Conservation (phyloP, 1,140 invertebrate genomes). For the Calycopis cecrops region DNA sequence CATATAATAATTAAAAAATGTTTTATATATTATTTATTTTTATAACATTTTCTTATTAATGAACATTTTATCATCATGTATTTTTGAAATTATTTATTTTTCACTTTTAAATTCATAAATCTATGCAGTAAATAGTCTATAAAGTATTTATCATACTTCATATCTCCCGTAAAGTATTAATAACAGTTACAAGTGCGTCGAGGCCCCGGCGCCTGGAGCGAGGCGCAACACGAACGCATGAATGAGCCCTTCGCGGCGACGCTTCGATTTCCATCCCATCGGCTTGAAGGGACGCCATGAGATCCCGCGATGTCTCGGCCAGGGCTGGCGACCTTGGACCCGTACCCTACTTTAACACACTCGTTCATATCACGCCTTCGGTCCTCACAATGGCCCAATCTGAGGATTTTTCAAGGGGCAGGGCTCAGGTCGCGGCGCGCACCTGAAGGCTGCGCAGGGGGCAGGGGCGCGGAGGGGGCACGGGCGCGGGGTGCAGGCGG, state of each 20-base stretch:
- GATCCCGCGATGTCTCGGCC: constrained; percentile 27
- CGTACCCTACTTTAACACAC: constrained; percentile 39
- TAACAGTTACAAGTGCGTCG: background rate
- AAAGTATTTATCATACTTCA: too few relatives aligned
- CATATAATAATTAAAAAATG: too few relatives aligned
- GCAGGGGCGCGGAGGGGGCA: constrained; percentile 21
- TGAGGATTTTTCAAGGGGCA: constrained; percentile 53
- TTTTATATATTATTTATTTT: too few relatives aligned
- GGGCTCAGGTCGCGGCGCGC: constrained; percentile 56
- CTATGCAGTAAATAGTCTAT: too few relatives aligned
- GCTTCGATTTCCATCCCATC: too few relatives aligned
- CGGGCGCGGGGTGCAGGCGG: constrained; percentile 30
- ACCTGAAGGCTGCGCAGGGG: constrained; percentile 54
- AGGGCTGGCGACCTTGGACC: constrained; percentile 55
- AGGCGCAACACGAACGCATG: background rate
- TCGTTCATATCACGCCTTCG: constrained; percentile 14
- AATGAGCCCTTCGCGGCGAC: background rate
- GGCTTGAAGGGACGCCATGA: background rate
- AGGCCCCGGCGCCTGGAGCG: background rate
- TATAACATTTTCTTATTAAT: too few relatives aligned
- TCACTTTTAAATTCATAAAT: too few relatives aligned
- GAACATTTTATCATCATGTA: too few relatives aligned
- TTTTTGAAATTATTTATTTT: too few relatives aligned
- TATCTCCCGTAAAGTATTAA: too few relatives aligned
- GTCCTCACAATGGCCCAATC: constrained; percentile 29